Percentiles rank a stretch among this genome's conserved stretches.
phyloP scores from a whole-genome alignment of 2,797 vertebrate genomes.

The Oreortyx pictus region DNA sequence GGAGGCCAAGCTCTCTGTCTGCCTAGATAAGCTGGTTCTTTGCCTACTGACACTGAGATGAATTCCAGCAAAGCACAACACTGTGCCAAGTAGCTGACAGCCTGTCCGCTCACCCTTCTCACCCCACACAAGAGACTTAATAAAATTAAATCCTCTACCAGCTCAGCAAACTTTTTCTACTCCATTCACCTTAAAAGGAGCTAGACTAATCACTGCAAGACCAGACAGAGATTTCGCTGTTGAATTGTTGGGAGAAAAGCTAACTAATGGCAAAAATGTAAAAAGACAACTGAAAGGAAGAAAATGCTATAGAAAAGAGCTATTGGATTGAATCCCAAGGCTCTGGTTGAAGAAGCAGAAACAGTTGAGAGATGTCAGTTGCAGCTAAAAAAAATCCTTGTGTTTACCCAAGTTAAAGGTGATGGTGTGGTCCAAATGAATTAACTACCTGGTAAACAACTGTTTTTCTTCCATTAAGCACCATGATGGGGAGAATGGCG shows the following conservation, averaged over 20 bases:
- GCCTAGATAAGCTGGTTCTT: constrained; percentile 43
- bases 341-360: constrained; percentile 52
- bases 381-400: constrained; percentile 48
- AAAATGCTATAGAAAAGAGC: background rate
- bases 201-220: background rate
- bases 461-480: constrained; percentile 40
- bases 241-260: constrained; percentile 17
- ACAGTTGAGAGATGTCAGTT: background rate
- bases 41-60: background rate
- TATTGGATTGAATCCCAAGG: constrained; percentile 28
- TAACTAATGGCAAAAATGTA: constrained; percentile 11
- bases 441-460: constrained; percentile 30
- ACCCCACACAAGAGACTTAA: background rate
- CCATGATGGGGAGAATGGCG: constrained; percentile 43
- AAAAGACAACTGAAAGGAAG: constrained; percentile 4
- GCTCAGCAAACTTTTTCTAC: constrained; percentile 4
- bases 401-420: constrained; percentile 1
- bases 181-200: constrained; percentile 8
- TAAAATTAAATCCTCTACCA: background rate
- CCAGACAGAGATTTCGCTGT: constrained; percentile 18
- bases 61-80: background rate
- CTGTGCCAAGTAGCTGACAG: background rate
- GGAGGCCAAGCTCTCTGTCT: constrained; percentile 19
- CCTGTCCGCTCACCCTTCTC: background rate
- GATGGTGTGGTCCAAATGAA: background rate